Evolutionary conservation across 2,888 invertebrate genomes (phyloP).

Genomic region (Pheosia tremula): DNA sequence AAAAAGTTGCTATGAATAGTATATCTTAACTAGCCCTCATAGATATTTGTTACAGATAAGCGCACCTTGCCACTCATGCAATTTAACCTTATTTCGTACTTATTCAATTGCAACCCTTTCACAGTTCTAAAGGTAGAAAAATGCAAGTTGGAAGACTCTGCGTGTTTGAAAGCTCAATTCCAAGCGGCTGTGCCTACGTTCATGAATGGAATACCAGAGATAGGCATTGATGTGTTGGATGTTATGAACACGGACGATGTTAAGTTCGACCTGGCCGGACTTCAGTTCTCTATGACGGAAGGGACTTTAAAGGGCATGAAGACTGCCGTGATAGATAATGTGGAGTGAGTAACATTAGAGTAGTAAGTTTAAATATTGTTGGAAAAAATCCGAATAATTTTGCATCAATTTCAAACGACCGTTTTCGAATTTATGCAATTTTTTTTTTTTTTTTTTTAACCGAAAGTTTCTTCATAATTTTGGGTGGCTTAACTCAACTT

Average conservation of each 20-base stretch:
- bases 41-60: too few relatives aligned
- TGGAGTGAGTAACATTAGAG: conserved; percentile 45
- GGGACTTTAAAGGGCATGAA: conserved; percentile 52
- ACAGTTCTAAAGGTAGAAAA: conserved; percentile 53
- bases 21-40: too few relatives aligned
- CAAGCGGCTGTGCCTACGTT: conserved; percentile 48
- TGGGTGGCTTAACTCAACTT: too few relatives aligned
- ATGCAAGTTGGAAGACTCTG: conserved; percentile 52
- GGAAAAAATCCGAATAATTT: too few relatives aligned
- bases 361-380: too few relatives aligned
- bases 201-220: conserved; percentile 49
- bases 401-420: too few relatives aligned
- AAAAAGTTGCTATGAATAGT: too few relatives aligned
- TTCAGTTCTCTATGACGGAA: conserved; percentile 48
- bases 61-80: too few relatives aligned
- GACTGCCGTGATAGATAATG: conserved; percentile 40
- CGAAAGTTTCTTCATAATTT: too few relatives aligned
- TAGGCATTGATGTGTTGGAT: conserved; percentile 49
- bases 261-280: conserved; percentile 52
- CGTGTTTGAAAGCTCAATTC: conserved; percentile 46
- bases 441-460: too few relatives aligned
- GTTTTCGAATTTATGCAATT: too few relatives aligned
- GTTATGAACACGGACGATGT: conserved; percentile 50
- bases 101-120: conserved; percentile 12
- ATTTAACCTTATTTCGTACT: too few relatives aligned